phyloP scores from a whole-genome alignment of 2,113 vertebrate species.

The Pseudopodoces humilis region DNA sequence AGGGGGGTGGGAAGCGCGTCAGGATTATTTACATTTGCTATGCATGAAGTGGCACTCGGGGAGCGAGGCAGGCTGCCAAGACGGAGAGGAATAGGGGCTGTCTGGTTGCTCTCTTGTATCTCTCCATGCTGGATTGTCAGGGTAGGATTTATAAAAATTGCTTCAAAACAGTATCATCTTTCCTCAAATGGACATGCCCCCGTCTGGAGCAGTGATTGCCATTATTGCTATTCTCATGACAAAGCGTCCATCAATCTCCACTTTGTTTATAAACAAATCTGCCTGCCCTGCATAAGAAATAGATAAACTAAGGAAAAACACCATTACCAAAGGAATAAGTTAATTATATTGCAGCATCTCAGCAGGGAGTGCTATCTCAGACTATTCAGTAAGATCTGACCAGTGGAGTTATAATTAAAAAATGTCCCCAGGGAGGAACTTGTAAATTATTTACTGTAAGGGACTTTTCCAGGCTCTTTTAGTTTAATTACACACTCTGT shows the following conservation, averaged over 20 bases:
- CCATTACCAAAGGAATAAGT: conserved; percentile 42
- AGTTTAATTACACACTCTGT: conserved; percentile 38
- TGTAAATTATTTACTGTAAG: conserved; percentile 67
- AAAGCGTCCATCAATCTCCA: conserved; percentile 18
- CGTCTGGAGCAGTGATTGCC: background rate
- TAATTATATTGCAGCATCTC: conserved; percentile 53
- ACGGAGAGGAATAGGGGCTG: background rate
- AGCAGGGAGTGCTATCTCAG: conserved; percentile 36
- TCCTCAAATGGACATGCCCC: conserved; percentile 33
- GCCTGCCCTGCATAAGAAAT: conserved; percentile 22
- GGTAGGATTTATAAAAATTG: conserved; percentile 42
- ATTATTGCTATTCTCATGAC: conserved; percentile 13
- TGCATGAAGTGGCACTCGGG: conserved; percentile 9
- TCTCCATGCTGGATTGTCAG: conserved; percentile 36
- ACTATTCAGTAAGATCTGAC: conserved; percentile 56
- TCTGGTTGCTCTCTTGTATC: background rate
- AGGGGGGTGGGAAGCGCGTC: background rate
- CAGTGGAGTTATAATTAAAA: conserved; percentile 59
- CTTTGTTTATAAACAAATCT: conserved; percentile 66
- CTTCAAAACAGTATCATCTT: conserved; percentile 46
- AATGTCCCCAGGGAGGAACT: conserved; percentile 52
- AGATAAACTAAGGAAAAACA: conserved; percentile 39
- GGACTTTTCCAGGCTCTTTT: conserved; percentile 56
- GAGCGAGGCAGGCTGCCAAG: conserved; percentile 9
- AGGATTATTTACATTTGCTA: conserved; percentile 23